A percentile compares a stretch with the other conserved stretches of the same genome.
phyloP scores from a whole-genome alignment of 2,797 vertebrate genomes.

The Rhodeus uyekii region DNA sequence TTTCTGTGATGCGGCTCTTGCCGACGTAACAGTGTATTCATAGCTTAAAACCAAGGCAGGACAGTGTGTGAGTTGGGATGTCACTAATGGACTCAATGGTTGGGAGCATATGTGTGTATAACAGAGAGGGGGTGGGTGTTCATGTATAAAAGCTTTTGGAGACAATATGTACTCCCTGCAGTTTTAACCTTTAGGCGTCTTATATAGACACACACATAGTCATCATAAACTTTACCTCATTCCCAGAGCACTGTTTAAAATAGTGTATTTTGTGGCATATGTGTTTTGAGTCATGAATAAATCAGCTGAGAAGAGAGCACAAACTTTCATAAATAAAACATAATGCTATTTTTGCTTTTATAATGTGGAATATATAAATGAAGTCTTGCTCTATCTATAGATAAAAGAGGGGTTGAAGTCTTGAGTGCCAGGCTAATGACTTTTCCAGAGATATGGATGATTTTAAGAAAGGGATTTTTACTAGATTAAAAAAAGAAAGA shows the following conservation, averaged over 20 bases:
- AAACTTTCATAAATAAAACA: slow-evolving; percentile 35
- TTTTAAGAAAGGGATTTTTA: not conserved
- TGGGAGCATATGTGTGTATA: slow-evolving; percentile 1
- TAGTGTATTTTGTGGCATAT: slow-evolving; percentile 15
- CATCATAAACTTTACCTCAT: not conserved
- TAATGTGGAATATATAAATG: slow-evolving; percentile 14
- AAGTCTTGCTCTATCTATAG: not conserved
- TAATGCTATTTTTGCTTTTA: slow-evolving; percentile 6
- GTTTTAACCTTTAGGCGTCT: slow-evolving; percentile 36
- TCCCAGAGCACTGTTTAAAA: not conserved
- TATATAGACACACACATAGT: not conserved
- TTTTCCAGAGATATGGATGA: not conserved
- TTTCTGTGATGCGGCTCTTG: slow-evolving; percentile 7
- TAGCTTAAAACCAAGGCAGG: slow-evolving; percentile 30
- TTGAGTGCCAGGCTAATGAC: not conserved
- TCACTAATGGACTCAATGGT: slow-evolving; percentile 38
- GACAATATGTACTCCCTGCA: slow-evolving; percentile 20
- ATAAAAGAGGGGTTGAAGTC: slow-evolving; percentile 5
- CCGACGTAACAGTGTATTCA: slow-evolving; percentile 26
- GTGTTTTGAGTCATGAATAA: slow-evolving; percentile 32
- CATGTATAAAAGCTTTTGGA: slow-evolving; percentile 34
- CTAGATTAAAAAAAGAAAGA: too few relatives aligned
- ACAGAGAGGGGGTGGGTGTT: not conserved
- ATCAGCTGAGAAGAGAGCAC: slow-evolving; percentile 12
- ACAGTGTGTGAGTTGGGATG: slow-evolving; percentile 19